phyloP scores from a whole-genome alignment of 2,888 invertebrate species.

The Trachelus stipa region DNA sequence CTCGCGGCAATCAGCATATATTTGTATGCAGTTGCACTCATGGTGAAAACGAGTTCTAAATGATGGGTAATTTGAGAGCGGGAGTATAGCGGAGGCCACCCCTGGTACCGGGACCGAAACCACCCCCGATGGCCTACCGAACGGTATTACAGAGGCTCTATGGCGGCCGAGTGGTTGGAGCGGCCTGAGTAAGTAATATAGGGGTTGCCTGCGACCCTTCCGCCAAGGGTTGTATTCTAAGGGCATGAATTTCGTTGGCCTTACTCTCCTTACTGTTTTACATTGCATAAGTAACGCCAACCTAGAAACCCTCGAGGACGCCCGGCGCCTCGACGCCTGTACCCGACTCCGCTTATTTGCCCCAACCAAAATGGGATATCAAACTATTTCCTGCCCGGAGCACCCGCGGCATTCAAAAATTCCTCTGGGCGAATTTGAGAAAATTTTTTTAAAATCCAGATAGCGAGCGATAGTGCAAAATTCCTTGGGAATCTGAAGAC shows the following conservation, averaged over 20 bases:
- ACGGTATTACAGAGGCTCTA: constrained; percentile 49
- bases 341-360: constrained; percentile 51
- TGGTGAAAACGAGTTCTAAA: constrained; percentile 63
- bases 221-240: constrained; percentile 55
- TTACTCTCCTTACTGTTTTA: constrained; percentile 39
- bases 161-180: constrained; percentile 45
- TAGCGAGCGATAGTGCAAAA: background rate
- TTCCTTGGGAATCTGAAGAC: background rate
- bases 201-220: constrained; percentile 57
- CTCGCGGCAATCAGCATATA: constrained; percentile 48
- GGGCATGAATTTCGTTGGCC: constrained; percentile 56
- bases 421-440: background rate
- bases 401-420: background rate
- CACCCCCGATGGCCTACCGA: constrained; percentile 7
- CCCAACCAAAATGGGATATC: constrained; percentile 40
- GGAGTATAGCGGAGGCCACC: constrained; percentile 31
- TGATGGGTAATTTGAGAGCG: constrained; percentile 63
- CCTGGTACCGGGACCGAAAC: constrained; percentile 30
- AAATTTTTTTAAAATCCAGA: background rate
- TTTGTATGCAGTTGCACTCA: constrained; percentile 58
- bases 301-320: constrained; percentile 30
- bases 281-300: constrained; percentile 57
- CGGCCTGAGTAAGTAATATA: constrained; percentile 56
- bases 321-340: constrained; percentile 44
- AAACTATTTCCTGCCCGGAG: constrained; percentile 30